These are phyloP conservation scores for Ranitomeya imitator DNA, from an alignment of 2,113 vertebrate species.

Conservation along the genomic window DNA sequence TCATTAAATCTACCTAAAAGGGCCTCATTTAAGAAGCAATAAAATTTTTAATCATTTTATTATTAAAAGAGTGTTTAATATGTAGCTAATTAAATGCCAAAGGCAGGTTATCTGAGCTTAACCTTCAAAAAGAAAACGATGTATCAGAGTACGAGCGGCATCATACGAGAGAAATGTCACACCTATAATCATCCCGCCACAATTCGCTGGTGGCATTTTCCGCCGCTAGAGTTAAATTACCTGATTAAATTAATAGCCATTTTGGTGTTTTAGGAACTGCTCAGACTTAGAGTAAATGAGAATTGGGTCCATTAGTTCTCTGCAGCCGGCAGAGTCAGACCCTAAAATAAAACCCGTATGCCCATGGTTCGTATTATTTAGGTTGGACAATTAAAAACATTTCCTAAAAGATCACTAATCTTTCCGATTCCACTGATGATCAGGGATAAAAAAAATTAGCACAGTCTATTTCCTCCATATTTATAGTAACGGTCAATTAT, in stretches of 20 bases:
- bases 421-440: conserved; percentile 63
- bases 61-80: conserved; percentile 99
- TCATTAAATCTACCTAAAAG: conserved; percentile 98
- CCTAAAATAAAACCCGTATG: conserved; percentile 83
- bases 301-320: conserved; percentile 84
- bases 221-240: conserved; percentile 90
- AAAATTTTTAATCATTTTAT: conserved; percentile 99
- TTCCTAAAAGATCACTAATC: conserved; percentile 67
- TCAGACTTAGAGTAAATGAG: conserved; percentile 84
- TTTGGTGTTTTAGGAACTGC: conserved; percentile 95
- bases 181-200: conserved; percentile 94
- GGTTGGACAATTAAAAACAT: conserved; percentile 82
- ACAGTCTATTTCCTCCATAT: conserved; percentile 4
- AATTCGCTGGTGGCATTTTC: conserved; percentile 94
- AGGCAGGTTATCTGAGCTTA: conserved; percentile 99
- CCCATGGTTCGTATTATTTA: conserved; percentile 77
- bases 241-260: conserved; percentile 98
- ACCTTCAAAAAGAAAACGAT: conserved; percentile 99
- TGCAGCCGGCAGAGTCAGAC: conserved; percentile 76
- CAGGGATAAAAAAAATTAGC: conserved; percentile 36
- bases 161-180: conserved; percentile 90
- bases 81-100: conserved; percentile 99
- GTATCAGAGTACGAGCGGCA: conserved; percentile 98
- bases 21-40: conserved; percentile 99
- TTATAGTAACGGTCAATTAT: not conserved